Conservation (phyloP, 92 coral and sea anemone genomes). For the Anthopleura xanthogrammica region DNA sequence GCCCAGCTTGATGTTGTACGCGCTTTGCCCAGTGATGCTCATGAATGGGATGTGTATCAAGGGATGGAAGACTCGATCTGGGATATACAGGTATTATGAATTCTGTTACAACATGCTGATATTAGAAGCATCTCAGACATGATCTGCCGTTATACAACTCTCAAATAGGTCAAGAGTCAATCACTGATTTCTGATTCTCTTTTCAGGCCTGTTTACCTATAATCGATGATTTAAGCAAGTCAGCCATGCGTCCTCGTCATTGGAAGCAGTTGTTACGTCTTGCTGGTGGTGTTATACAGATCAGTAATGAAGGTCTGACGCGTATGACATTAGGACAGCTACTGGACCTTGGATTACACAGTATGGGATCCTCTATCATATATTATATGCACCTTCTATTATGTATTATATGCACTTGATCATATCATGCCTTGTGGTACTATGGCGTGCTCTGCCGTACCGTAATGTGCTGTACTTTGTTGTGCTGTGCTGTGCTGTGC, state of each 20-base stretch:
- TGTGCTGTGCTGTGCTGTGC: too few species aligned
- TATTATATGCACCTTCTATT: neutral
- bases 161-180: neutral
- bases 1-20: slow-evolving; percentile 76
- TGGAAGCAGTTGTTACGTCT: slow-evolving; percentile 97
- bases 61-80: slow-evolving; percentile 87
- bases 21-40: slow-evolving; percentile 72
- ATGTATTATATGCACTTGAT: too few species aligned
- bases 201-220: slow-evolving; percentile 90
- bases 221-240: slow-evolving; percentile 91
- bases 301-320: slow-evolving; percentile 92
- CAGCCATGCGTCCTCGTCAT: slow-evolving; percentile 97
- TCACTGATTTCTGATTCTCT: slow-evolving; percentile 40
- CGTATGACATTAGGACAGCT: slow-evolving; percentile 97
- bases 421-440: too few species aligned
- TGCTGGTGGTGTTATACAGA: slow-evolving; percentile 85
- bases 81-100: slow-evolving; percentile 73
- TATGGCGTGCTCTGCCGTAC: neutral
- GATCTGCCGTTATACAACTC: neutral
- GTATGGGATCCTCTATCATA: slow-evolving; percentile 42
- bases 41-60: slow-evolving; percentile 85
- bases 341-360: slow-evolving; percentile 88
- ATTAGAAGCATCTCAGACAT: too few species aligned
- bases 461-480: too few species aligned
- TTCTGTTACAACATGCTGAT: too few species aligned